Evolutionary conservation across 1,140 invertebrate genomes (phyloP).

Genomic region (Drosophila athabasca): DNA sequence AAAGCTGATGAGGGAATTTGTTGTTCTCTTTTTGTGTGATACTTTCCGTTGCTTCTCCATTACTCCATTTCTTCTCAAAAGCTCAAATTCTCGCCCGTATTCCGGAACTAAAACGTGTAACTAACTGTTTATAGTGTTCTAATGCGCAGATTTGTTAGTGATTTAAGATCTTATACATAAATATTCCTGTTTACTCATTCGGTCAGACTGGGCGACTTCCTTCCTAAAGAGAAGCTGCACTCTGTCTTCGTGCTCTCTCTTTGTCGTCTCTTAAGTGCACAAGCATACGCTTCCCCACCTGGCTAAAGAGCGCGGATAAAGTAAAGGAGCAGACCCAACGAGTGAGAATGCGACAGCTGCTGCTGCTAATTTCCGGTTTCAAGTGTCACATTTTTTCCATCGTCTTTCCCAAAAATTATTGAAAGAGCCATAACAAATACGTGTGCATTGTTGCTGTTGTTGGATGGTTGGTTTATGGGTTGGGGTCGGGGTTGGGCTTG

Average conservation of each 20-base stretch:
- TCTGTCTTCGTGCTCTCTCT: background rate
- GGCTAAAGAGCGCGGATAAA: slow-evolving; percentile 1
- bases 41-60: slow-evolving; percentile 2
- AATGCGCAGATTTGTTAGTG: slow-evolving; percentile 18
- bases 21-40: slow-evolving; percentile 10
- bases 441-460: slow-evolving; percentile 44
- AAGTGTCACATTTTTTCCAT: slow-evolving; percentile 68
- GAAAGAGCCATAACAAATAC: slow-evolving; percentile 76
- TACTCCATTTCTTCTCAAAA: slow-evolving; percentile 1
- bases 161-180: slow-evolving; percentile 31
- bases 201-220: too few species aligned
- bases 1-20: slow-evolving; percentile 2
- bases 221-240: too few species aligned
- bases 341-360: slow-evolving; percentile 50
- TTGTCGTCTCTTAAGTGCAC: background rate
- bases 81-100: slow-evolving; percentile 12
- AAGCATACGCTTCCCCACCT: slow-evolving; percentile 17
- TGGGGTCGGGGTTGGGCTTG: slow-evolving; percentile 54
- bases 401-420: slow-evolving; percentile 58
- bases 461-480: slow-evolving; percentile 72
- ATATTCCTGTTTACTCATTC: background rate
- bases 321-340: slow-evolving; percentile 1
- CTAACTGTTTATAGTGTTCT: slow-evolving; percentile 29
- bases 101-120: slow-evolving; percentile 50
- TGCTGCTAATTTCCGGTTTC: slow-evolving; percentile 79